phyloP scores from a whole-genome alignment of 1,140 invertebrate genomes.

The Druon quercuslanigerum region DNA sequence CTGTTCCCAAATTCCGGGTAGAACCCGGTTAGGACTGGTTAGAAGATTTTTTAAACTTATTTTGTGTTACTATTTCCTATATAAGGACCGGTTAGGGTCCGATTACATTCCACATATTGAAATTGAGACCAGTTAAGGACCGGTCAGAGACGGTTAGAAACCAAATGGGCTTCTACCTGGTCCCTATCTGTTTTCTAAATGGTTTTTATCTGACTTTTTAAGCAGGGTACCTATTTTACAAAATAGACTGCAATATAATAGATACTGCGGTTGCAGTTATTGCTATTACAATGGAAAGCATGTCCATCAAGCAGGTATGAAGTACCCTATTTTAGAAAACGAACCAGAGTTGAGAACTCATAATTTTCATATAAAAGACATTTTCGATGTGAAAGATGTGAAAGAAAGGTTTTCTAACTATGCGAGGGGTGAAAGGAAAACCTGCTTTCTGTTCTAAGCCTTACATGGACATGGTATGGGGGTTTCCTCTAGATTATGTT shows the following conservation, averaged over 20 bases:
- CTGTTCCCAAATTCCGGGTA: too few relatives aligned
- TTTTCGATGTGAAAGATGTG: slow-evolving; percentile 1
- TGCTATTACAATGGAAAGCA: slow-evolving; percentile 40
- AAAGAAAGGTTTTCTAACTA: slow-evolving; percentile 29
- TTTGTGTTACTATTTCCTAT: too few relatives aligned
- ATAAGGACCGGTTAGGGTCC: too few relatives aligned
- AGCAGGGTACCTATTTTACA: slow-evolving; percentile 31
- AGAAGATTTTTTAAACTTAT: too few relatives aligned
- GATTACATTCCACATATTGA: too few relatives aligned
- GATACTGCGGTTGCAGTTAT: slow-evolving; percentile 34
- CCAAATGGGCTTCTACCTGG: too few relatives aligned
- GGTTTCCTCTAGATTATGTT: slow-evolving; percentile 30
- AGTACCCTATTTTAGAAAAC: slow-evolving; percentile 31
- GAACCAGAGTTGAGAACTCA: slow-evolving; percentile 35
- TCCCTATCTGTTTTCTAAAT: too few relatives aligned
- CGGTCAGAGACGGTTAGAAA: too few relatives aligned
- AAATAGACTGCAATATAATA: too few relatives aligned
- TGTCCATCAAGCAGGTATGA: slow-evolving; percentile 12
- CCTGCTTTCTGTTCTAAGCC: neutral
- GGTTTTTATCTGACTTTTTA: too few relatives aligned
- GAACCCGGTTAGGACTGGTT: too few relatives aligned
- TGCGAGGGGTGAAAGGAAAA: slow-evolving; percentile 17
- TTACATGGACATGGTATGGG: slow-evolving; percentile 32
- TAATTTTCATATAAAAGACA: slow-evolving; percentile 30
- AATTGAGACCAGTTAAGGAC: too few relatives aligned